Base-by-base conservation (phyloP, 2,888 invertebrate genomes). In the Aphidius colemani region DNA sequence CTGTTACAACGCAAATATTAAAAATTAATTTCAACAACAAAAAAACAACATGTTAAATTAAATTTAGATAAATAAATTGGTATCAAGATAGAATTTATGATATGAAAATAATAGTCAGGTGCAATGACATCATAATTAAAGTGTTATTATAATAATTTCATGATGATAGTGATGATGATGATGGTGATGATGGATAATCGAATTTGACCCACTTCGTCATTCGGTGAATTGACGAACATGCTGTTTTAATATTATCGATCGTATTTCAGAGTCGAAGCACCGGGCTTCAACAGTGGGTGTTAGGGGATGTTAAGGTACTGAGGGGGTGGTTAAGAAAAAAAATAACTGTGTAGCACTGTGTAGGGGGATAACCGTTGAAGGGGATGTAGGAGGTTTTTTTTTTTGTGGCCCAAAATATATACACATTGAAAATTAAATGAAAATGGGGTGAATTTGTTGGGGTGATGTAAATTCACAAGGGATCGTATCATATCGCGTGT, bases 121-220 rank as follows among this genome's bases (percentile, higher is more conserved):
- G 30, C 3, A 30, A 30, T 30, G 30, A 30, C 30, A 30, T 30
- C 30, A 30, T 30, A 5, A 2, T 2, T 30, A 30, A 30, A 30
- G 30, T 30, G 30, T 30, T 18, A 18, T 18, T 30, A 2, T 30
- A 18, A 18, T 30, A 30, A 30, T 30, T 30, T 30, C 2, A 30
- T 30, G 30, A 30, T 30, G 30, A 30, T 30, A 4, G 3, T 30
- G 30, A 5, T 30, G 30, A 30, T 30, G 30, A 30, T 30, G 4
- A 30, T 30, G 13, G 13, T 13, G 30, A 30, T 45, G 45, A 57
- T 30, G 11, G 60, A 63, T 61, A 70, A 69, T 66, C 65, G 65
- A 70, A 70, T 69, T 69, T 72, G 70, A 72, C 71, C 70, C 69
- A 70, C 66, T 70, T 72, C 66, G 66, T 69, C 66, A 68, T 68